Conservation (phyloP, 1,140 invertebrate genomes). For the Hesperophylax magnus region DNA sequence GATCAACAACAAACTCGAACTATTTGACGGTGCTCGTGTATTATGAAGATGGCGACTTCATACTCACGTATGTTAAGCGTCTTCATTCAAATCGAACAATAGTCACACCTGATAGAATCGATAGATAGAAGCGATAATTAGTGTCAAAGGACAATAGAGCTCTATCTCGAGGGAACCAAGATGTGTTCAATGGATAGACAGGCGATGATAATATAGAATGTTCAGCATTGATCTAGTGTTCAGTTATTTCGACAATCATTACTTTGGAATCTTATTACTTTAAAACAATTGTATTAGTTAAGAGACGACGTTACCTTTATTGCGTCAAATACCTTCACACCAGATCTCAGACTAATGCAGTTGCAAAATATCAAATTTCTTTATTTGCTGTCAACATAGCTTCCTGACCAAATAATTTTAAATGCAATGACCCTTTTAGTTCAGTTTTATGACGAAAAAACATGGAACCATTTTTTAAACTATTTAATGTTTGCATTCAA, state of each 20-base stretch:
- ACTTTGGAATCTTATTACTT: not conserved
- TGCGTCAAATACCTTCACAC: no score
- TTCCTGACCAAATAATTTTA: no score
- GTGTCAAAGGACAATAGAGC: slow-evolving; percentile 36
- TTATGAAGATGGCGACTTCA: slow-evolving; percentile 30
- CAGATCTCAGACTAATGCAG: no score
- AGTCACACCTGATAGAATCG: slow-evolving; percentile 31
- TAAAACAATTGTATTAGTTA: not conserved
- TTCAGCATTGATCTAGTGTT: slow-evolving; percentile 1
- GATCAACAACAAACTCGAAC: slow-evolving; percentile 30
- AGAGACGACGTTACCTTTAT: no score
- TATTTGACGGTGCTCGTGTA: slow-evolving; percentile 7
- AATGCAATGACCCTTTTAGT: no score
- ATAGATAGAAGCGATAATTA: slow-evolving; percentile 37
- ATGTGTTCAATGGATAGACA: slow-evolving; percentile 7
- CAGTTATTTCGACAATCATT: slow-evolving; percentile 32
- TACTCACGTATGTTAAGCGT: slow-evolving; percentile 15
- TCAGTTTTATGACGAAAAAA: no score
- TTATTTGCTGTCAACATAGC: no score
- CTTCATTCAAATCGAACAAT: slow-evolving; percentile 34
- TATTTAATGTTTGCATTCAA: no score
- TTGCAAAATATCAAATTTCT: no score
- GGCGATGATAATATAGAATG: slow-evolving; percentile 25
- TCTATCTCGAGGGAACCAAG: slow-evolving; percentile 17
- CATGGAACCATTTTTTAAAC: no score